Conservation (phyloP, 2,888 invertebrate species). For the Argyresthia goedartella region DNA sequence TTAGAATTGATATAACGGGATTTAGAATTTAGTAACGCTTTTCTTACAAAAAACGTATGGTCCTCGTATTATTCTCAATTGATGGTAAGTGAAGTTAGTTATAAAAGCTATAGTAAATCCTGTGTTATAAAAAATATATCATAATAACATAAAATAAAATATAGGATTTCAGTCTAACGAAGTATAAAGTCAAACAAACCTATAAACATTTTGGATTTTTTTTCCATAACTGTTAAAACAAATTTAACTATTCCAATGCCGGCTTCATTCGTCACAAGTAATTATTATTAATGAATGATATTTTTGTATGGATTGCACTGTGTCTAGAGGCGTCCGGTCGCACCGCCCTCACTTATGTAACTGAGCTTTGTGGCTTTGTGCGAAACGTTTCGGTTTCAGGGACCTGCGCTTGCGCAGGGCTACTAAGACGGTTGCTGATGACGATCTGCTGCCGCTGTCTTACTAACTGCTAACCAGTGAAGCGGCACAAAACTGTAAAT, state of each 20-base stretch:
- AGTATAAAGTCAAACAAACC: no score
- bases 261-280: neutral
- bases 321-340: slow-evolving; percentile 19
- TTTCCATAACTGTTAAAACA: neutral
- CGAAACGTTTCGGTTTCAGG: slow-evolving; percentile 4
- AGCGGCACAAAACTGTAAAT: no score
- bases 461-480: no score
- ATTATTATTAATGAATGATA: neutral
- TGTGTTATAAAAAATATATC: no score
- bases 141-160: neutral
- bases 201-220: neutral
- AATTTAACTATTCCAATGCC: no score
- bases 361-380: slow-evolving; percentile 19
- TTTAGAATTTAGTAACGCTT: no score
- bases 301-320: neutral
- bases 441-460: neutral
- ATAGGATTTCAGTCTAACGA: no score
- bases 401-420: slow-evolving; percentile 10
- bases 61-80: no score
- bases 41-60: no score
- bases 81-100: no score
- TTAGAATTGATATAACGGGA: no score
- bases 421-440: slow-evolving; percentile 8
- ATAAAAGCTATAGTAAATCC: no score
- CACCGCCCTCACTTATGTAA: slow-evolving; percentile 35